phyloP scores from a whole-genome alignment of 2,888 invertebrate genomes.

The Brassicogethes aeneus region DNA sequence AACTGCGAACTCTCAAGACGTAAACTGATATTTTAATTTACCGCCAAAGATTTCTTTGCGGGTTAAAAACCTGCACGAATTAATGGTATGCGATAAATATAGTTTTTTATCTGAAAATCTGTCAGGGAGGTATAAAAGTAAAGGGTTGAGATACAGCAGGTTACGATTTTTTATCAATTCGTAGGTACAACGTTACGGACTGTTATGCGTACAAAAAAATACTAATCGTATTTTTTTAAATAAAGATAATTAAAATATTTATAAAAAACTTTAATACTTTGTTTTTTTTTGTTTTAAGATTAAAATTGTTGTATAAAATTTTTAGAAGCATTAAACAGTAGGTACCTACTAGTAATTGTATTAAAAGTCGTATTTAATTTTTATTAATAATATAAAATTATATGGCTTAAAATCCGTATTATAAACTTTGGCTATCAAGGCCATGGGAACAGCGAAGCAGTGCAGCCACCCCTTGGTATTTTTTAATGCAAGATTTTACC shows the following conservation, averaged over 20 bases:
- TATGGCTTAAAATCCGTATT: conserved; percentile 5
- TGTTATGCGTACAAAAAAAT: too few relatives aligned
- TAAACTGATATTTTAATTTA: not conserved
- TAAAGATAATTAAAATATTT: too few relatives aligned
- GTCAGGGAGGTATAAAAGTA: conserved; percentile 8
- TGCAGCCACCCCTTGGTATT: conserved; percentile 17
- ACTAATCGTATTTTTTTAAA: too few relatives aligned
- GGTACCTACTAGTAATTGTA: too few relatives aligned
- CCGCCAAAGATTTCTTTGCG: not conserved
- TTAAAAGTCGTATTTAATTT: too few relatives aligned
- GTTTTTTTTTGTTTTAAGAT: too few relatives aligned
- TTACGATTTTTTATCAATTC: conserved; percentile 22
- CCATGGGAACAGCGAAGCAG: conserved; percentile 20
- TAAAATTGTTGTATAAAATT: too few relatives aligned
- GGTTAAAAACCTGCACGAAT: too few relatives aligned
- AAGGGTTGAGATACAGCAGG: conserved; percentile 23
- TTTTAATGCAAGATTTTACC: conserved; percentile 28
- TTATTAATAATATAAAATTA: too few relatives aligned
- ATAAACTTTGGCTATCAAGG: conserved; percentile 16
- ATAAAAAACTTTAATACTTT: too few relatives aligned
- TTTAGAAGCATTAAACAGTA: too few relatives aligned
- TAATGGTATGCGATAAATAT: not conserved
- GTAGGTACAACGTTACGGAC: conserved; percentile 6
- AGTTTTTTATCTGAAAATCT: conserved; percentile 4
- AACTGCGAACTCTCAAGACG: too few relatives aligned